These are phyloP conservation scores for Neodiprion lecontei DNA, from an alignment of 1,140 invertebrate species.

Conservation along the genomic window DNA sequence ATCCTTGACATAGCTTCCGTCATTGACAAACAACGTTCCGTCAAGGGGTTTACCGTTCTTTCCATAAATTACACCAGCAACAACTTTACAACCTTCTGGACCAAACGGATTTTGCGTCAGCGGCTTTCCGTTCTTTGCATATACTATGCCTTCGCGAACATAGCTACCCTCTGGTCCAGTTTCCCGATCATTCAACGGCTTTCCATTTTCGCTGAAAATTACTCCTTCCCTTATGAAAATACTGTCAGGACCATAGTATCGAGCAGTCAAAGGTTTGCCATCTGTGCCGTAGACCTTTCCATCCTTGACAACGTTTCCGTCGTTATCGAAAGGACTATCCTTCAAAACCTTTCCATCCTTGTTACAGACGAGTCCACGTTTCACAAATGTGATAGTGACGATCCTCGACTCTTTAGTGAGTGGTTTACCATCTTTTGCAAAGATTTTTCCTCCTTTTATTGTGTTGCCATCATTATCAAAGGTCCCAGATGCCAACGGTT, in stretches of 20 bases:
- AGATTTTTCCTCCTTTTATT: not conserved
- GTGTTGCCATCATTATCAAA: not conserved
- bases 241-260: conserved; percentile 56
- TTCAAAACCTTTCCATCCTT: not conserved
- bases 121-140: not conserved
- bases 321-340: conserved; percentile 1
- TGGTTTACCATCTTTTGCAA: conserved; percentile 4
- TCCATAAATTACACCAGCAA: conserved; percentile 10
- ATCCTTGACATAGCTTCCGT: conserved; percentile 8
- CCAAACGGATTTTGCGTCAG: not conserved
- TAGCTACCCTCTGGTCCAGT: conserved; percentile 54
- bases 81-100: conserved; percentile 8
- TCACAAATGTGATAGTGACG: conserved; percentile 10
- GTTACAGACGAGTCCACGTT: not conserved
- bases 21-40: not conserved
- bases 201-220: conserved; percentile 49
- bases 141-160: conserved; percentile 51
- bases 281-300: conserved; percentile 32
- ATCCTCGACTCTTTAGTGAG: conserved; percentile 2
- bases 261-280: conserved; percentile 48
- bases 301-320: conserved; percentile 5
- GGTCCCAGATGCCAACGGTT: not conserved
- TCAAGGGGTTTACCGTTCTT: not conserved
- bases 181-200: conserved; percentile 46
- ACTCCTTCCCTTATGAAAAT: conserved; percentile 49